phyloP scores from a whole-genome alignment of 2,113 vertebrate genomes.

The Macroglossus sobrinus region DNA sequence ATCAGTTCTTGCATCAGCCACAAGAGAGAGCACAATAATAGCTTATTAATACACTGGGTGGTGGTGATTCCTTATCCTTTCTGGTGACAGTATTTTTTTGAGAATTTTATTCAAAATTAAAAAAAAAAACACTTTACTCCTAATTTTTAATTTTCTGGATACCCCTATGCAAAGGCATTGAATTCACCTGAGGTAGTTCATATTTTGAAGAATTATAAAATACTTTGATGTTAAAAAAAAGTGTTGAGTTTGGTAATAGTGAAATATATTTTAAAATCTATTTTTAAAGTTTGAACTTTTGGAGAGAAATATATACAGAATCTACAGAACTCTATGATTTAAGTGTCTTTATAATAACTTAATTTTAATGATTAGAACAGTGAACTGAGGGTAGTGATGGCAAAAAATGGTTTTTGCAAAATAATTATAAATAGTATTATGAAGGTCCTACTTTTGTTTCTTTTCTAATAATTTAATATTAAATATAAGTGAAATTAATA shows the following conservation, averaged over 20 bases:
- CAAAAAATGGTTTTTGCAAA: not conserved
- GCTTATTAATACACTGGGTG: accelerated
- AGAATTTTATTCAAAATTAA: not conserved
- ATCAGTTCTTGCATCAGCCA: not conserved
- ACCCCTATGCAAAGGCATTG: not conserved
- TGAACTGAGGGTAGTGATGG: not conserved
- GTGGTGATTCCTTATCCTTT: not conserved
- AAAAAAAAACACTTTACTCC: not conserved
- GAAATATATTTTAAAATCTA: not conserved
- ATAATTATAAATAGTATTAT: not conserved
- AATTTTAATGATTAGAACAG: not conserved
- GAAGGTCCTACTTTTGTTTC: not conserved
- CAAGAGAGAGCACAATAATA: not conserved
- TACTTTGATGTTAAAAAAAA: not conserved
- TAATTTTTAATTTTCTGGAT: not conserved
- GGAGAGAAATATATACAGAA: not conserved
- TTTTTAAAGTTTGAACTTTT: not conserved
- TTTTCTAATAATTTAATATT: not conserved
- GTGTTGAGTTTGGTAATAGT: not conserved
- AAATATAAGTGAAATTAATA: not conserved
- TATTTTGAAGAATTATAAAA: not conserved
- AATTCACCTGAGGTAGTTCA: not conserved
- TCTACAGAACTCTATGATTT: not conserved
- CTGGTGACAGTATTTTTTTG: not conserved
- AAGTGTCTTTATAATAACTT: not conserved